Evolutionary conservation across 1,140 invertebrate genomes (phyloP), one percentile per base, ranked within the genome.

Genomic region (Drosophila neocordata): DNA sequence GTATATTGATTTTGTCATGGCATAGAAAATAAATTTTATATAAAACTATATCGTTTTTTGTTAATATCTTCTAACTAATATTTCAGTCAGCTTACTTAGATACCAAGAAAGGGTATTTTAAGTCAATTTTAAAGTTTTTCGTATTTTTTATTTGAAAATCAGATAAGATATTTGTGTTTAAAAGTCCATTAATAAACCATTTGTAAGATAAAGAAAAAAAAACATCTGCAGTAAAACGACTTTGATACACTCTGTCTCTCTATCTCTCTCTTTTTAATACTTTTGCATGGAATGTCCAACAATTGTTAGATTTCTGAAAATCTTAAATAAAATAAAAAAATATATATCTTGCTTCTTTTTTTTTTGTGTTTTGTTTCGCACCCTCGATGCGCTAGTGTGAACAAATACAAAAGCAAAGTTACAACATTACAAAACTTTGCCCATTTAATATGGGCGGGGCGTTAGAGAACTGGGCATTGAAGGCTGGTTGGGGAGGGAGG

Each of bases 261-360:
- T 13, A 5, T n/a, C 51, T 24, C 51, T 7, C 22, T 53, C 22
- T 5, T 1, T 53, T 12, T 24, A 1, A 0, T 7, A 27, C 51
- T 7, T n/a, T n/a, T n/a, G n/a, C n/a, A n/a, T n/a, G n/a, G 27
- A 31, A 31, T 31, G 13, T 48, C 41, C 8, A 48, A 22, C 15
- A 11, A 15, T 55, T 55, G 24, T 13, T 24, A 9, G 5, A 31
- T 18, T 34, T 2, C n/a, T 15, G n/a, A 15, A 15, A 55, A 27
- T 27, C 27, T 55, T 55, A 27, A 55, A 31, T 27, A 20, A 64
- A 73, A 73, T 74, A 75, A 75, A 57, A 38, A 75, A 74, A 51
- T 61, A 7, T 4, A 18, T 20, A 48, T 20, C 18, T n/a, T 44
- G 6, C 65, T 59, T 73, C 35, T 34, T 34, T 34, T 11, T 34